Conservation (phyloP, 2,113 vertebrate species). For the Aegotheles bennettii region DNA sequence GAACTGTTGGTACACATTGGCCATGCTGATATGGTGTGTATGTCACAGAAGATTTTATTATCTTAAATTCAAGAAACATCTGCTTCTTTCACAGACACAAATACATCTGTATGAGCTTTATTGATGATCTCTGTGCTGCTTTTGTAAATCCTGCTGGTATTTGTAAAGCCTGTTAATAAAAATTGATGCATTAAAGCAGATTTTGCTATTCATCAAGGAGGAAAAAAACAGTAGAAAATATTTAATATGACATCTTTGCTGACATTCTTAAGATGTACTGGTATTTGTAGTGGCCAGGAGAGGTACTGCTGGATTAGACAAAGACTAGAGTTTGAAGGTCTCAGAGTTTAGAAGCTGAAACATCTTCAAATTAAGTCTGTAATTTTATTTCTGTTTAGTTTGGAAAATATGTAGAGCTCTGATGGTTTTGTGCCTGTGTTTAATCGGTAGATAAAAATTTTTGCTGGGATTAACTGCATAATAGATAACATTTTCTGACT, state of each 20-base stretch:
- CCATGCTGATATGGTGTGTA: background rate
- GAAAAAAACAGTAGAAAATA: background rate
- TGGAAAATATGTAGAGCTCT: background rate
- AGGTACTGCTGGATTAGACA: background rate
- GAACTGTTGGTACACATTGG: slow-evolving; percentile 18
- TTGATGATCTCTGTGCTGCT: background rate
- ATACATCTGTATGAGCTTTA: slow-evolving; percentile 40
- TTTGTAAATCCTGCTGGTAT: slow-evolving; percentile 45
- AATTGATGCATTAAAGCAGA: slow-evolving; percentile 34
- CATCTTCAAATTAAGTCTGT: background rate
- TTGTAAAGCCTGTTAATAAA: slow-evolving; percentile 39
- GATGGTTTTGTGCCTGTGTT: background rate
- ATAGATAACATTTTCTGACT: background rate
- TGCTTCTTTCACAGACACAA: slow-evolving; percentile 28
- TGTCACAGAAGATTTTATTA: slow-evolving; percentile 43
- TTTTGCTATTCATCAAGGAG: background rate
- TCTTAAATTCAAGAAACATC: slow-evolving; percentile 41
- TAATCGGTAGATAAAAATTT: background rate
- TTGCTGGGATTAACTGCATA: background rate
- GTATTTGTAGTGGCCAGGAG: background rate
- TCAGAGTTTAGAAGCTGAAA: background rate
- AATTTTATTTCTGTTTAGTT: background rate
- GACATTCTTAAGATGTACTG: background rate
- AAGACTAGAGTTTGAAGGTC: background rate
- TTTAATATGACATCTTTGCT: background rate